A percentile compares a stretch with the other conserved stretches of the same genome.
Conservation (phyloP, 30 jellyfish, hydroid and myxozoan genomes). For the Hydractinia echinata region DNA sequence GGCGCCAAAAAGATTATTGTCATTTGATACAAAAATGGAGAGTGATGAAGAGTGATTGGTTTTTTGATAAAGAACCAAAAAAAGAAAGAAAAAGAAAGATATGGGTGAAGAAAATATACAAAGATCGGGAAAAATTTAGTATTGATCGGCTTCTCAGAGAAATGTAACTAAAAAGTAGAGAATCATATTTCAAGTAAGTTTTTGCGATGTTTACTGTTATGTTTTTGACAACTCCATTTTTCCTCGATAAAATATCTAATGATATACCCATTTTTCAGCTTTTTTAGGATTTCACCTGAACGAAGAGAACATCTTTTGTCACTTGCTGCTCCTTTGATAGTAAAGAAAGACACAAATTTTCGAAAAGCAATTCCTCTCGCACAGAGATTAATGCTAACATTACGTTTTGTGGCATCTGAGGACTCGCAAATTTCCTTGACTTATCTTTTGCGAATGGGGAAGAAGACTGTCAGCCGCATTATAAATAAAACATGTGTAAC, state of each 20-base stretch:
- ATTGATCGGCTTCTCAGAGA: no score
- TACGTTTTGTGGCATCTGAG: constrained; percentile 9
- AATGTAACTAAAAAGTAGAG: constrained; percentile 1
- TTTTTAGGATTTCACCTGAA: background rate
- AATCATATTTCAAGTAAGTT: constrained; percentile 2
- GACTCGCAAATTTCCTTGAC: background rate
- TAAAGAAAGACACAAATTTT: background rate
- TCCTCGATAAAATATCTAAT: background rate
- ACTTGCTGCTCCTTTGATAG: background rate
- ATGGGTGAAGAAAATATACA: no score
- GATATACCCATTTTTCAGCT: background rate
- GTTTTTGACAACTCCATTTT: background rate
- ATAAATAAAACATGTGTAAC: background rate
- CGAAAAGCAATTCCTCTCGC: constrained; percentile 1
- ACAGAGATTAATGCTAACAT: background rate
- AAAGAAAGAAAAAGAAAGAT: no score
- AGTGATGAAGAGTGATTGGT: no score
- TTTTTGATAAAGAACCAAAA: no score
- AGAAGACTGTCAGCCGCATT: background rate
- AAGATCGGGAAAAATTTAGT: no score
- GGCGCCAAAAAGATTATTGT: no score
- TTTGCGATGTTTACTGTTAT: background rate
- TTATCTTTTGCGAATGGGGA: no score
- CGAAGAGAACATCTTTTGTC: background rate
- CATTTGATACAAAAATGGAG: no score